Base-by-base conservation (phyloP, 2,797 vertebrate species). In the Catamblyrhynchus diadema region DNA sequence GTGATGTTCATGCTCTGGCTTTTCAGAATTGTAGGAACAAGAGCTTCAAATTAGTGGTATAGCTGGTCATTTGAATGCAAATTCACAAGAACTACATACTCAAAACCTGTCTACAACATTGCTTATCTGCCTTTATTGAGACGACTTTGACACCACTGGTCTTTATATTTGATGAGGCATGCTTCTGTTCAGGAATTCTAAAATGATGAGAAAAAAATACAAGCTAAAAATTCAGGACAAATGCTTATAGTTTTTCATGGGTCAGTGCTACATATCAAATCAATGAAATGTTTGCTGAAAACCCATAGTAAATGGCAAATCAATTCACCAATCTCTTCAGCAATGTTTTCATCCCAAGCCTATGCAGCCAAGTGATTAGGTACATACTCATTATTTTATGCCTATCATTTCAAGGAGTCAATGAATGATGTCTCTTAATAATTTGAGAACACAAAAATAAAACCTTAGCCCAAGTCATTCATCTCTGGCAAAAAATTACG, bases 231-330 rank as follows among this genome's bases (percentile, higher is more conserved):
- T 86, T 87, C 80, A 94, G 82, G 78, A 91, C 60, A 91, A 96
- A 65, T 95, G 81, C 80, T 96, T 86, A 66, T 92, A 90, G 92
- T 86, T 66, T 86, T 65, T 96, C 93, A 96, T 91, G 92, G 96
- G 90, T 98, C 97, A 97, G 60, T 90, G 96, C 77, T 94, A 93
- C 86, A 95, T 96, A 97, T 84, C 84, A 95, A 96, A 97, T 97
- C 88, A 5, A 97, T 97, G 88, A 97, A 97, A 97, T 95, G 95
- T 94, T 97, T 97, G 79, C 94, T 96, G 93, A 93, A 97, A 97
- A 96, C 91, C 94, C 93, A 94, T 48, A 93, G 90, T 95, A 97
- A 97, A 97, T 96, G 93, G 64, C 67, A 98, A 98, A 98, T 97
- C 97, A 97, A 97, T 98, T 97, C 88, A 95, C 94, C 92, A 91